A percentile compares a stretch with the other conserved stretches of the same genome.
These are phyloP conservation scores for Brenthis daphne DNA, from an alignment of 2,888 invertebrate species.

Conservation along the genomic window DNA sequence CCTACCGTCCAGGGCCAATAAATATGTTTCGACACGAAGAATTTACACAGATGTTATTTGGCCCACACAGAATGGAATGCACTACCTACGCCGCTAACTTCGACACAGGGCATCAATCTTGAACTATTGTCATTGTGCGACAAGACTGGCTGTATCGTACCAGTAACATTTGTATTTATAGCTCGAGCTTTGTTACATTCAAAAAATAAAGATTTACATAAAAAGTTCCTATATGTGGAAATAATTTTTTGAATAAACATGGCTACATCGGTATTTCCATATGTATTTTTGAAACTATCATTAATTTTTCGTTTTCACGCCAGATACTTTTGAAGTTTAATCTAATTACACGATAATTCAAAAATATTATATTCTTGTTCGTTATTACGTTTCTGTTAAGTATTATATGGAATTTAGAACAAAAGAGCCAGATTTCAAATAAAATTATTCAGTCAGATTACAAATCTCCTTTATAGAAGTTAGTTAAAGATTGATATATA, in stretches of 20 bases:
- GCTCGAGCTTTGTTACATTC: slow-evolving; percentile 14
- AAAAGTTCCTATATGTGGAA: slow-evolving; percentile 2
- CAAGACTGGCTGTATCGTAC: slow-evolving; percentile 35
- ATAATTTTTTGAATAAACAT: slow-evolving; percentile 3
- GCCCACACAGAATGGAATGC: slow-evolving; percentile 67
- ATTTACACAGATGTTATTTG: slow-evolving; percentile 63
- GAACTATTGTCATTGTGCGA: slow-evolving; percentile 46
- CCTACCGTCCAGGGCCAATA: slow-evolving; percentile 44
- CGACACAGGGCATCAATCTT: slow-evolving; percentile 52
- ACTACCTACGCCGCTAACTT: slow-evolving; percentile 63
- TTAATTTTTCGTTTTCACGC: no score
- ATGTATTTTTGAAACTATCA: no score
- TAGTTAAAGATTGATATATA: not conserved
- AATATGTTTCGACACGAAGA: slow-evolving; percentile 51
- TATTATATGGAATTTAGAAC: no score
- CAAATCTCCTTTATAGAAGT: no score
- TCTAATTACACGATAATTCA: no score
- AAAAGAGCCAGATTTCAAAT: no score
- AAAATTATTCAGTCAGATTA: no score
- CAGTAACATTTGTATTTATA: slow-evolving; percentile 33
- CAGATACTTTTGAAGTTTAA: no score
- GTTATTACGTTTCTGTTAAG: no score
- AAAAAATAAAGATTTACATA: slow-evolving; percentile 7
- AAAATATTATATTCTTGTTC: no score
- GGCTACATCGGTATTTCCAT: no score